phyloP scores from a whole-genome alignment of 2,888 invertebrate genomes.

The Eilema sororculum region DNA sequence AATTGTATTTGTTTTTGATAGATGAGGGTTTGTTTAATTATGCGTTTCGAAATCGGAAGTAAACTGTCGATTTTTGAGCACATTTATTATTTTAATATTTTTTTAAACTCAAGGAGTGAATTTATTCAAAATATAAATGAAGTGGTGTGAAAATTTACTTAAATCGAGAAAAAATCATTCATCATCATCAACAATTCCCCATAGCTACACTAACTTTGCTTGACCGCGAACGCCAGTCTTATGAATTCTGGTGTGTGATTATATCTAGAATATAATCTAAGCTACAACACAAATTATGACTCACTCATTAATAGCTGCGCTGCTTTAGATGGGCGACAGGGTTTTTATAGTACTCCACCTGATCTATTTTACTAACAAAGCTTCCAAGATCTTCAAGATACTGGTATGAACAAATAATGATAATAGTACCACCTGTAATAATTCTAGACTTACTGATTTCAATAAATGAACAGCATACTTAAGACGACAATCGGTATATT shows the following conservation, averaged over 20 bases:
- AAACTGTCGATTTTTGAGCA: not conserved
- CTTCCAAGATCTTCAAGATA: not conserved
- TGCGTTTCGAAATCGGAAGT: slow-evolving; percentile 12
- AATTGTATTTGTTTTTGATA: slow-evolving; percentile 40
- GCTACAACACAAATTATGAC: not conserved
- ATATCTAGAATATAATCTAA: not conserved
- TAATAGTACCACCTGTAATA: not conserved
- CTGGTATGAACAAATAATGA: not conserved
- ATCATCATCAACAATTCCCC: too few relatives aligned
- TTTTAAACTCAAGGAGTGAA: not conserved
- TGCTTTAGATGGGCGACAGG: not conserved
- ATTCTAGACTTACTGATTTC: too few relatives aligned
- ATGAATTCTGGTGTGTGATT: too few relatives aligned
- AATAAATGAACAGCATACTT: too few relatives aligned
- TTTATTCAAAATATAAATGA: not conserved
- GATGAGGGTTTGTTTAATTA: slow-evolving; percentile 22
- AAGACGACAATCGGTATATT: too few relatives aligned
- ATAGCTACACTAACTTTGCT: too few relatives aligned
- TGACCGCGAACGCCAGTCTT: too few relatives aligned
- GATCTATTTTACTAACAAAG: not conserved
- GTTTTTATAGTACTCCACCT: not conserved
- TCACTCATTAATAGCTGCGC: not conserved
- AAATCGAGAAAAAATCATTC: too few relatives aligned
- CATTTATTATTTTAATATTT: not conserved
- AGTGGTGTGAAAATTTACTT: too few relatives aligned